Evolutionary conservation across 2,113 vertebrate species (phyloP).

Genomic region (Felis catus): F.catus_Fca126_mat1.0 CM031413.1:5581001-5581500

Average conservation of each 20-base stretch:
- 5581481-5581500: not conserved
- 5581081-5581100: not conserved
- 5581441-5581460: not conserved
- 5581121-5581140: not conserved
- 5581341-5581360: not conserved
- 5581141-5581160: not conserved
- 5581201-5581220: not conserved
- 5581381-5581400: not conserved
- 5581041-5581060: not conserved
- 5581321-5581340: not conserved
- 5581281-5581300: not conserved
- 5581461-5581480: not conserved
- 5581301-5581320: not conserved
- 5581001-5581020: not conserved
- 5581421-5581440: not conserved
- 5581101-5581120: not conserved
- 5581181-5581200: not conserved
- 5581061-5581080: not conserved
- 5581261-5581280: not conserved
- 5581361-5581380: not conserved
- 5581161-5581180: fast-evolving
- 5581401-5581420: not conserved
- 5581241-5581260: not conserved
- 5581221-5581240: not conserved
- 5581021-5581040: not conserved